These are phyloP conservation scores for Trematomus loennbergii DNA, from an alignment of 2,113 vertebrate species.

Conservation along the genomic window DNA sequence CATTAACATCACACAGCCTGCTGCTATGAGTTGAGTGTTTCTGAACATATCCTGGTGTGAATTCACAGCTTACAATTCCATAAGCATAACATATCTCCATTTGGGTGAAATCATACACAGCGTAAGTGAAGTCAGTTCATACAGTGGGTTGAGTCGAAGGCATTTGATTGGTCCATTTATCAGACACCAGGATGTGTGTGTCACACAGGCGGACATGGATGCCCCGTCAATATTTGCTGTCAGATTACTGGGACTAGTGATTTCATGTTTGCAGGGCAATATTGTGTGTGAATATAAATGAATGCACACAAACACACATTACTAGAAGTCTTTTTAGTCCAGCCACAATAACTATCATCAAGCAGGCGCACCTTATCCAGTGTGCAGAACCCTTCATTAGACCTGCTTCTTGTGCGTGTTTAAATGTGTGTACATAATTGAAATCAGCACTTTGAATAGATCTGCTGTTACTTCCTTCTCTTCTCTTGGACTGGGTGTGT, in stretches of 20 bases:
- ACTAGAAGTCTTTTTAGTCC: background rate
- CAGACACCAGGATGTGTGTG: constrained; percentile 24
- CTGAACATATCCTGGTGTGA: background rate
- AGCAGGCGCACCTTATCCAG: background rate
- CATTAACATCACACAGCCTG: too few species aligned
- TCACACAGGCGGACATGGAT: constrained; percentile 31
- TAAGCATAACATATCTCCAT: background rate
- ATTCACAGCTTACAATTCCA: background rate
- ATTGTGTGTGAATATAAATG: background rate
- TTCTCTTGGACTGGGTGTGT: background rate
- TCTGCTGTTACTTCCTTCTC: background rate
- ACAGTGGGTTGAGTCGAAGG: background rate
- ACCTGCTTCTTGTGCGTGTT: background rate
- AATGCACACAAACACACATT: background rate
- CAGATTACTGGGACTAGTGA: background rate
- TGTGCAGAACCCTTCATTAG: background rate
- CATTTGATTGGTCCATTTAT: constrained; percentile 4
- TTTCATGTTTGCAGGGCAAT: background rate
- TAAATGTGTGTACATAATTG: background rate
- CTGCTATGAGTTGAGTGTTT: background rate
- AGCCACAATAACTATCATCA: background rate
- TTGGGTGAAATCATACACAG: too few species aligned
- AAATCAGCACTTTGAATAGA: background rate
- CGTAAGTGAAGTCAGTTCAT: background rate
- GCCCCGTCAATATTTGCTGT: constrained; percentile 50